phyloP scores from a whole-genome alignment of 2,888 invertebrate genomes.

The Apotomis capreana region DNA sequence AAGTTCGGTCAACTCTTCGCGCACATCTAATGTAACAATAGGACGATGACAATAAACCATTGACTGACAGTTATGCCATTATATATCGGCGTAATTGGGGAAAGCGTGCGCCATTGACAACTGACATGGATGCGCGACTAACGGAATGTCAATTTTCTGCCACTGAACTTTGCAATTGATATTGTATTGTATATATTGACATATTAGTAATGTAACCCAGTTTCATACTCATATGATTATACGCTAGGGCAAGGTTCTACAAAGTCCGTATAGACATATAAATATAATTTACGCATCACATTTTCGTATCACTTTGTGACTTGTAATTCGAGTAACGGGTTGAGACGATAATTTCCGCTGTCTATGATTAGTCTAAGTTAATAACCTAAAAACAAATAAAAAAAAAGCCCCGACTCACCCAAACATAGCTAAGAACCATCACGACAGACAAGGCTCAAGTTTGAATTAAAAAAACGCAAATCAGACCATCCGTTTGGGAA shows the following conservation, averaged over 20 bases:
- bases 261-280: not conserved
- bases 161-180: constrained; percentile 46
- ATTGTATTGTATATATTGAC: constrained; percentile 18
- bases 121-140: constrained; percentile 48
- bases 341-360: no score
- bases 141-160: constrained; percentile 48
- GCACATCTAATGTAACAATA: constrained; percentile 18
- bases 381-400: no score
- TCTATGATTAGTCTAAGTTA: no score
- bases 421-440: no score
- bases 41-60: constrained; percentile 32
- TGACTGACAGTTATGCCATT: constrained; percentile 28
- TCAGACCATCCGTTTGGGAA: no score
- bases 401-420: no score
- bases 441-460: no score
- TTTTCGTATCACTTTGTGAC: no score
- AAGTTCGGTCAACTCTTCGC: constrained; percentile 18
- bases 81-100: constrained; percentile 48
- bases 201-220: constrained; percentile 26
- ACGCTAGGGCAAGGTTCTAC: no score
- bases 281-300: no score
- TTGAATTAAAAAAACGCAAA: no score
- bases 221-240: not conserved
- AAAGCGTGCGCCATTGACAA: constrained; percentile 55
- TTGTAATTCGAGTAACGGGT: no score